Evolutionary conservation across 2,797 vertebrate genomes (phyloP), one percentile per base, ranked within the genome.

Genomic region (Scyliorhinus canicula): DNA sequence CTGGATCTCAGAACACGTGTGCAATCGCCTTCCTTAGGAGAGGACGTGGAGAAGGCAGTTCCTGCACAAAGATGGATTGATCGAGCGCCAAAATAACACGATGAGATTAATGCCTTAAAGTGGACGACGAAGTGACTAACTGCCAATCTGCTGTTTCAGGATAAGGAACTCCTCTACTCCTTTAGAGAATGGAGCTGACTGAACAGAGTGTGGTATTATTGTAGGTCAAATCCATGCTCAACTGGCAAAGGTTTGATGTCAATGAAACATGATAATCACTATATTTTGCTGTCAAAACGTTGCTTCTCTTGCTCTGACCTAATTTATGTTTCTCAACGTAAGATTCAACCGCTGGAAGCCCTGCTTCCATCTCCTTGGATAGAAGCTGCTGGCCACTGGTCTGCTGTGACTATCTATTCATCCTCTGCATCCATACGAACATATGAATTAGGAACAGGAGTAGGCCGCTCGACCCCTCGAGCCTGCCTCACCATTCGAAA

Each of bases 1-100:
- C 88, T 60, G 57, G 57, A 91, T 44, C n/a, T 91, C 57, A 44
- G 57, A 57, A 91, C 19, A 44, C 9, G 21, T 21, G n/a, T 44
- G 57, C n/a, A 44, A 91, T 26, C 21, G n/a, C 44, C 57, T 40
- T 26, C 40, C 88, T 40, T 40, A 9, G 11, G 35, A 44, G 88
- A 91, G 88, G n/a, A 63, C 7, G 14, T 35, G 52, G 8, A 86
- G 50, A 86, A 55, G 50, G 52, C 86, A 90, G 88, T 57, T 26
- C 65, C 57, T 63, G 57, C 26, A 65, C 88, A 91, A 65, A 91
- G 88, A 31, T 91, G 88, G 88, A 91, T 65, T 65, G 65, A 91
- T 90, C 31, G 21, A n/a, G 57, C 21, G 57, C 88, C 88, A 91
- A 40, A 44, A 24, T 63, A 44, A 63, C 3, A 24, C 19, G 88